phyloP scores from a whole-genome alignment of 1,140 invertebrate species.

The Pinna nobilis region DNA sequence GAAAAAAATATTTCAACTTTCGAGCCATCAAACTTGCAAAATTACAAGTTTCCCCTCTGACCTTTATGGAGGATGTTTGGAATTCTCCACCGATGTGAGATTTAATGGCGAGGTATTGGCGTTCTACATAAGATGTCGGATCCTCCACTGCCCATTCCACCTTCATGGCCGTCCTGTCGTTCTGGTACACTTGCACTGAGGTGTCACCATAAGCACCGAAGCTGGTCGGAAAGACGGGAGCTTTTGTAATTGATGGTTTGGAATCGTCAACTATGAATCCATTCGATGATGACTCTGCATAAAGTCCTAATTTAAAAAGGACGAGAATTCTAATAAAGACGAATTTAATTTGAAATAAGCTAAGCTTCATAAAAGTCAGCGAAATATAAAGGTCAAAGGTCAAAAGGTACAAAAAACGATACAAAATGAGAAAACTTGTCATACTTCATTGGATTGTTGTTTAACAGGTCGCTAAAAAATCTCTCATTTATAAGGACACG shows the following conservation, averaged over 20 bases:
- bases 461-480: too few relatives aligned
- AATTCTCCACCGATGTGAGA: constrained; percentile 44
- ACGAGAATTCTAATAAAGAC: too few relatives aligned
- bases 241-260: neutral
- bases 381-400: too few relatives aligned
- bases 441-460: too few relatives aligned
- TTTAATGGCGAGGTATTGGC: constrained; percentile 42
- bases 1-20: neutral
- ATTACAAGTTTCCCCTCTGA: neutral
- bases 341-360: too few relatives aligned
- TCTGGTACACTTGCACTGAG: constrained; percentile 20
- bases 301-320: constrained; percentile 21
- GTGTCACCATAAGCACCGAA: constrained; percentile 11
- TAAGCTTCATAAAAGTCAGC: too few relatives aligned
- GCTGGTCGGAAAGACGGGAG: constrained; percentile 9
- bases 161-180: constrained; percentile 19
- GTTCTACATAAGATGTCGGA: constrained; percentile 36
- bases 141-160: constrained; percentile 40
- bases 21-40: neutral
- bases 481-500: too few relatives aligned
- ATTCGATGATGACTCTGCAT: constrained; percentile 32
- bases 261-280: constrained; percentile 35
- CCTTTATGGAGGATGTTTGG: constrained; percentile 29
- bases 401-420: too few relatives aligned
- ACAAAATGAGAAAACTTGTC: too few relatives aligned